Evolutionary conservation across 23 tunicate species (phyloP), one percentile per base, ranked within the genome.

Genomic region (Aplidium turbinatum): DNA sequence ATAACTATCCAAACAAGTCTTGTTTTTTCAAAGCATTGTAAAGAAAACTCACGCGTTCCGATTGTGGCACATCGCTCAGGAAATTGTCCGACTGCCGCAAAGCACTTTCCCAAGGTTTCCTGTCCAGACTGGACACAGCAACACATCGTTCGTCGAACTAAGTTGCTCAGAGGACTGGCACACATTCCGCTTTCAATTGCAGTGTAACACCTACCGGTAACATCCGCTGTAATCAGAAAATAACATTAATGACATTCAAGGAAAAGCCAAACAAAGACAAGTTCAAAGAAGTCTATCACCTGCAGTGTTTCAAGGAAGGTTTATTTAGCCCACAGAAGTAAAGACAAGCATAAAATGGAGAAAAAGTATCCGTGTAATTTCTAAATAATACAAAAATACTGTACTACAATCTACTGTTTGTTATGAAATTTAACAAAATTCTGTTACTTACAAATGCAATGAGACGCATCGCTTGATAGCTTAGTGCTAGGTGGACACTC

Each of bases 91-190:
- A 87, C 68, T 0, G 89, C 89, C 19, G 97, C 97, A 55, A 94
- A 94, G 57, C 99, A 94, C 82, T 94, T 87, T 63, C 99, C 99
- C 36, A 86, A 68, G 39, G 94, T 86, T 68, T 91, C 97, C 78
- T 78, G 85, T 35, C 89, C 91, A 30, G 63, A 36, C 48, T 70
- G 75, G 38, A 72, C 72, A 73, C 99, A 94, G 70, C 99, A 94
- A 33, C 99, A 94, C 77, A 86, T 63, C 0, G 99, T 81, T 78
- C 89, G 57, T 32, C 87, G 70, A 24, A 65, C 86, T 38, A 87
- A 60, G n/a, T 73, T 70, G 23, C 53, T 72, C 20, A 94, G 78
- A n/a, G 99, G 99, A 30, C 48, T 73, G 36, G 99, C 86, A 67
- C 99, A 94, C 90, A 86, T 78, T 24, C 95, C 89, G 56, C 85